Evolutionary conservation across 2,888 invertebrate species (phyloP).

Genomic region (Meiosimyza platycephala): DNA sequence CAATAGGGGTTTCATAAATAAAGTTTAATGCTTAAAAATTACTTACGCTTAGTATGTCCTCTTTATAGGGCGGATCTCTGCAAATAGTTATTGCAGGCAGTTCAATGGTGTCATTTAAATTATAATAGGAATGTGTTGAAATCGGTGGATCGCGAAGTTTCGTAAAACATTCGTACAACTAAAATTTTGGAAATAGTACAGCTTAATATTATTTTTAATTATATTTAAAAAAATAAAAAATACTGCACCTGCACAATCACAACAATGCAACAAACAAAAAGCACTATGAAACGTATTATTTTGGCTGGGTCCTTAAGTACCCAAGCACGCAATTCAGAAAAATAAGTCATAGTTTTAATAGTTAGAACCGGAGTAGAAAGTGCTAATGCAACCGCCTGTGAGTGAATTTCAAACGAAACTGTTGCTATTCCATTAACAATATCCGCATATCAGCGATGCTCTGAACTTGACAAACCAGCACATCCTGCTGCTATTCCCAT

Average conservation of each 20-base stretch:
- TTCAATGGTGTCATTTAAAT: conserved; percentile 74
- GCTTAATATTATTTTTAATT: too few relatives aligned
- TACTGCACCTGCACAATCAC: conserved; percentile 72
- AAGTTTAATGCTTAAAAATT: neutral
- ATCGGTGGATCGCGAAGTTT: conserved; percentile 75
- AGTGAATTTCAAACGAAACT: conserved; percentile 35
- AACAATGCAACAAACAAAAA: conserved; percentile 70
- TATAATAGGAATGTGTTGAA: conserved; percentile 76
- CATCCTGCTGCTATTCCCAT: conserved; percentile 45
- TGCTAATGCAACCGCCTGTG: conserved; percentile 4
- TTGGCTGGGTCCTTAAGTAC: conserved; percentile 69
- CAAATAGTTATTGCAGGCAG: conserved; percentile 80
- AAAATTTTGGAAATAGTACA: conserved; percentile 43
- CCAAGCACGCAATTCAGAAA: conserved; percentile 61
- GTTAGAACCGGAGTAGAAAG: neutral
- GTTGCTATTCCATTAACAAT: neutral
- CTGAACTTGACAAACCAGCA: neutral
- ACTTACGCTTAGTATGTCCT: conserved; percentile 70
- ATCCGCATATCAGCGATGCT: neutral
- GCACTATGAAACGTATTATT: conserved; percentile 70
- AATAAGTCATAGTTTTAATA: conserved; percentile 56
- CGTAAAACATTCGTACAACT: conserved; percentile 72
- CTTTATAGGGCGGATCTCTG: conserved; percentile 75
- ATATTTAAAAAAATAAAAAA: neutral
- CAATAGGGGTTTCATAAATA: too few relatives aligned